Base-by-base conservation (phyloP, 2,888 invertebrate genomes). In the Lochmaea crataegi region DNA sequence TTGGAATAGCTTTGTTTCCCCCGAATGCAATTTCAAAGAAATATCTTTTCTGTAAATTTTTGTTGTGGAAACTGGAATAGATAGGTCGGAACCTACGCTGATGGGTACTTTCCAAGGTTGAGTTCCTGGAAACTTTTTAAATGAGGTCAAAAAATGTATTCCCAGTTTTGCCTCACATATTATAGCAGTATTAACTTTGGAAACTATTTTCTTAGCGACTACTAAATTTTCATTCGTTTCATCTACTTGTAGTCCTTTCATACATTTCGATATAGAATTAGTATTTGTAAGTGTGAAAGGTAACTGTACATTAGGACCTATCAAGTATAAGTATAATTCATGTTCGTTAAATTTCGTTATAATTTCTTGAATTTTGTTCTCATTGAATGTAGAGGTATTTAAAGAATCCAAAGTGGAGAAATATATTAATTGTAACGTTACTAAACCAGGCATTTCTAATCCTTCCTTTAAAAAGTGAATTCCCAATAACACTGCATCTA, bases 91-190 rank as follows among this genome's bases (percentile, higher is more conserved):
- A 11, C 78, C 78, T 66, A 78, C 75, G 32, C 70, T 73, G 10
- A 80, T 61, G 14, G 80, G 80, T 38, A 77, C 77, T 64, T 65
- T 72, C 78, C 79, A 80, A 2, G 79, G 77, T 65, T 78, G 79
- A 45, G 63, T 69, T 38, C 79, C 79, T 61, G 74, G 78, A 7
- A 53, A 41, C 6, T 76, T 75, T 72, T 74, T 75, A 65, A 68
- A 80, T 2, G 75, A 74, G 16, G 48, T 38, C 41, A 78, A 69
- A 38, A 79, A 70, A 68, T 80, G 70, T 5, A 61, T 7, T 10
- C 80, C 77, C 14, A 77, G 58, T 56, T 74, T 70, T n/a, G 73
- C 73, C 51, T 74, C 71, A 65, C 78, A 79, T 41, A 80, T 75
- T 3, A 79, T 74, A 26, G 76, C 74, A 12, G 76, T 71, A 11